Conservation (phyloP, 2,888 invertebrate species). For the Encarsia formosa region DNA sequence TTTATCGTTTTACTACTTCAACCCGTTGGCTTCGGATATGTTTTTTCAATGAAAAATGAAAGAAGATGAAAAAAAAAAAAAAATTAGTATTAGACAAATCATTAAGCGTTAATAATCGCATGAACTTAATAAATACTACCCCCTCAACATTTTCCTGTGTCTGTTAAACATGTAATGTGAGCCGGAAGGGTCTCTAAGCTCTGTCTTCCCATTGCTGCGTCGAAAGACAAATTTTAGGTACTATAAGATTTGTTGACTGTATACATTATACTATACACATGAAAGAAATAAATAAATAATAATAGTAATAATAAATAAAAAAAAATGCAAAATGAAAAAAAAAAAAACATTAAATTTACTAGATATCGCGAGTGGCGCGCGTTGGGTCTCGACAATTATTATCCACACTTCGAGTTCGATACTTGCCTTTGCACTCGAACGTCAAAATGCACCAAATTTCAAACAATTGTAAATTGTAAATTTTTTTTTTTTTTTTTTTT, state of each 20-base stretch:
- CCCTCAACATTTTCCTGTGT: conserved; percentile 18
- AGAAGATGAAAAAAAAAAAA: background rate
- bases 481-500: too few species aligned
- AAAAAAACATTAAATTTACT: conserved; percentile 5
- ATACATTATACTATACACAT: conserved; percentile 42
- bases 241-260: conserved; percentile 50
- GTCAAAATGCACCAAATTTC: conserved; percentile 1
- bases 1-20: too few species aligned
- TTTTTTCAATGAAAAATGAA: too few species aligned
- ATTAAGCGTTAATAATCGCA: too few species aligned
- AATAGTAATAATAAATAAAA: background rate
- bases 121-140: too few species aligned
- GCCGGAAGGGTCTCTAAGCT: conserved; percentile 48
- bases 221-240: conserved; percentile 50
- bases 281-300: conserved; percentile 14
- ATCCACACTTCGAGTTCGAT: conserved; percentile 23
- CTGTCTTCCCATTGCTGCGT: conserved; percentile 52
- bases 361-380: conserved; percentile 17
- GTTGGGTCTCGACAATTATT: conserved; percentile 14
- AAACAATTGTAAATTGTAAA: too few species aligned
- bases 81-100: too few species aligned
- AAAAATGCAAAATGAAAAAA: background rate
- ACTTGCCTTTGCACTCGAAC: conserved; percentile 26
- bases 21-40: too few species aligned
- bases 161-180: conserved; percentile 42